Conservation (phyloP, 2,888 invertebrate genomes). For the Agrochola lychnidis region DNA sequence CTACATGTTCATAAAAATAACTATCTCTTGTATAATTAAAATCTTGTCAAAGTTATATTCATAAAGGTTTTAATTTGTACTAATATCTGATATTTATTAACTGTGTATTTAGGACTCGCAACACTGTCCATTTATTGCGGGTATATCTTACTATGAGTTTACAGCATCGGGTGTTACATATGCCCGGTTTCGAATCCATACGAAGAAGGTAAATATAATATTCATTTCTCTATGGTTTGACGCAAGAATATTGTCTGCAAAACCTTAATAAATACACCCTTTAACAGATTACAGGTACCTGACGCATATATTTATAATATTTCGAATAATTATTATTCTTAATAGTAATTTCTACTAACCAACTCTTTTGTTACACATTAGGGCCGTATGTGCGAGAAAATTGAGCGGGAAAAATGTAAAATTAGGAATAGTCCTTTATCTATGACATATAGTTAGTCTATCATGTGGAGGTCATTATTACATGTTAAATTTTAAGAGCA, state of each 20-base stretch:
- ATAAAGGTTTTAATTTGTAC: conserved; percentile 47
- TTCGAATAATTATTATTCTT: conserved; percentile 33
- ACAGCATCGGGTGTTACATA: background rate
- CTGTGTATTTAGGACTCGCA: background rate
- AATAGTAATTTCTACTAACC: conserved; percentile 35
- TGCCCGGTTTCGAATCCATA: background rate
- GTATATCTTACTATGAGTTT: background rate
- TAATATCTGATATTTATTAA: conserved; percentile 10
- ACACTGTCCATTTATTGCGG: background rate
- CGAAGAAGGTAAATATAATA: background rate
- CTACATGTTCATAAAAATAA: conserved; percentile 50
- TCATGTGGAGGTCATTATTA: background rate
- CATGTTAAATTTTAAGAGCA: no score
- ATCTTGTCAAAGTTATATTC: conserved; percentile 47
- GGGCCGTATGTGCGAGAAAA: conserved; percentile 1
- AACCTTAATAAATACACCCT: conserved; percentile 46
- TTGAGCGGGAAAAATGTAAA: conserved; percentile 13
- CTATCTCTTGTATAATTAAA: conserved; percentile 44
- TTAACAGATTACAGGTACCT: conserved; percentile 53
- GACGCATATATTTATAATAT: conserved; percentile 41
- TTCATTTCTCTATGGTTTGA: background rate
- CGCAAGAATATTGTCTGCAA: conserved; percentile 2
- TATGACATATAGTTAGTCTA: background rate
- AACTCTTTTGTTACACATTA: conserved; percentile 38
- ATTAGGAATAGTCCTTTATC: background rate